Conservation (phyloP, 2,888 invertebrate species). For the Nomada fucata region DNA sequence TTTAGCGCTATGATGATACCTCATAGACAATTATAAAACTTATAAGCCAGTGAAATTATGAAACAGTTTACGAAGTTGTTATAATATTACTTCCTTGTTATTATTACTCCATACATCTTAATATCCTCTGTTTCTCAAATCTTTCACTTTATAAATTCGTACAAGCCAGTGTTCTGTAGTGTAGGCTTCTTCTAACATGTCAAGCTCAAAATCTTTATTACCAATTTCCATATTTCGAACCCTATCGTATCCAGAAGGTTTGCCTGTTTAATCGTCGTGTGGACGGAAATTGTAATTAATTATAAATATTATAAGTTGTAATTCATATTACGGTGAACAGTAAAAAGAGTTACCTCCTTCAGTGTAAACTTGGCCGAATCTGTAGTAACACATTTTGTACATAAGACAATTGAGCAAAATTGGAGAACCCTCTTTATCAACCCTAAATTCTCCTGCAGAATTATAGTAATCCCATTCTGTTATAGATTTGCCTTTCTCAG, state of each 20-base stretch:
- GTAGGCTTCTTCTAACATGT: slow-evolving; percentile 99
- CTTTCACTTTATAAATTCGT: slow-evolving; percentile 98
- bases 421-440: slow-evolving; percentile 97
- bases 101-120: slow-evolving; percentile 82
- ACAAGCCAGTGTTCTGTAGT: slow-evolving; percentile 99
- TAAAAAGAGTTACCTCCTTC: slow-evolving; percentile 89
- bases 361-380: slow-evolving; percentile 98
- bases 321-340: background rate
- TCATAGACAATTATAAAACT: slow-evolving; percentile 49
- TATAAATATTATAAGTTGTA: background rate
- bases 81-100: slow-evolving; percentile 31
- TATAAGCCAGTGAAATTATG: slow-evolving; percentile 49
- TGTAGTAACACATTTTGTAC: slow-evolving; percentile 99
- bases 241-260: slow-evolving; percentile 97
- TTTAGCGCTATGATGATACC: slow-evolving; percentile 38
- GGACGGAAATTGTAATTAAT: background rate
- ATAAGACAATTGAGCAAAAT: slow-evolving; percentile 98
- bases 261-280: slow-evolving; percentile 86
- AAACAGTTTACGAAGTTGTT: slow-evolving; percentile 43
- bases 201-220: slow-evolving; percentile 98
- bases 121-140: slow-evolving; percentile 94
- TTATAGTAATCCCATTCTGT: slow-evolving; percentile 99
- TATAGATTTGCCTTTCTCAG: slow-evolving; percentile 96
- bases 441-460: slow-evolving; percentile 96
- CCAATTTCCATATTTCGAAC: slow-evolving; percentile 99